Evolutionary conservation across 2,888 invertebrate species (phyloP), one percentile per base, ranked within the genome.

Genomic region (Synanthedon formicaeformis): DNA sequence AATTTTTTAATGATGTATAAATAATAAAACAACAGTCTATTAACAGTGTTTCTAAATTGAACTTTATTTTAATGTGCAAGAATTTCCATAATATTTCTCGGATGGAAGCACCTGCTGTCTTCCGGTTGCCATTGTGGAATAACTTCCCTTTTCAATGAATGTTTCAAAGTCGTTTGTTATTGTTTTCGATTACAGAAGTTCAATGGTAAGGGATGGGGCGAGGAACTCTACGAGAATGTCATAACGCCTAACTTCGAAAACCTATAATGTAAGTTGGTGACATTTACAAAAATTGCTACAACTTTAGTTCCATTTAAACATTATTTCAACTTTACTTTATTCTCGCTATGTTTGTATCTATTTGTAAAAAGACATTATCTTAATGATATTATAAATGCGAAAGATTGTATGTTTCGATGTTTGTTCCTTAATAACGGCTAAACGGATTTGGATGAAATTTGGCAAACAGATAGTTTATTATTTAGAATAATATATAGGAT

Each of bases 91-190:
- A 56, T 53, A 56, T 34, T 34, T 34, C 34, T 54, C 54, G 54
- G 41, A 59, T 61, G 59, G 62, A 60, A 64, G 66, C 78, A 82
- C 80, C 78, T 82, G 80, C 57, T 64, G 64, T 65, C 65, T 62
- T 60, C 34, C 34, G 34, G 34, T 34, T 59, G 63, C 61, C 61
- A 67, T 58, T 59, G 66, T 60, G 60, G 66, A 60, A 60, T 65
- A 81, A 84, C 78, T 84, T 82, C 80, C 79, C 71, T 71, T 79
- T 82, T 79, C 80, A 81, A 78, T 78, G 78, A 81, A 80, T 78
- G 81, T 84, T 81, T 67, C 61, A 66, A 77, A 83, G 75, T 82
- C 79, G 81, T 77, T 73, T 83, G 78, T 82, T 84, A 85, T 83
- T 85, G 82, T 83, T 83, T 84, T 80, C 77, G 68, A 84, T 84